A percentile compares a stretch with the other conserved stretches of the same genome.
Conservation (phyloP, 1,140 invertebrate species). For the Brachionus paranguensis region DNA sequence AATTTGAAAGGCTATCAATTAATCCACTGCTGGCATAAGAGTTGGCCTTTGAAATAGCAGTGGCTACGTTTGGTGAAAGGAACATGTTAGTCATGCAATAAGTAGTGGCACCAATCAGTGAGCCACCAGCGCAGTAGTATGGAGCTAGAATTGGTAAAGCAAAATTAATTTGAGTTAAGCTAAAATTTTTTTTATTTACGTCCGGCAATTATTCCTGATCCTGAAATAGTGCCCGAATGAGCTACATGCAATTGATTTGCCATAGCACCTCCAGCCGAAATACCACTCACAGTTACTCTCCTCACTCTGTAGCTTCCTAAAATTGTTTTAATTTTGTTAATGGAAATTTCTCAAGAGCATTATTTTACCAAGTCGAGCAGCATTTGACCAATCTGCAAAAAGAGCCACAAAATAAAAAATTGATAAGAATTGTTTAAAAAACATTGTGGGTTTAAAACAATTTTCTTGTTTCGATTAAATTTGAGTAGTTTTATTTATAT, state of each 20-base stretch:
- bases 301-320: conserved; percentile 38
- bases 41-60: conserved; percentile 6
- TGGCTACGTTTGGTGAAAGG: conserved; percentile 44
- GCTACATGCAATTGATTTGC: conserved; percentile 55
- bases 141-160: conserved; percentile 44
- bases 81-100: conserved; percentile 48
- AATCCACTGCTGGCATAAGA: background rate
- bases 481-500: background rate
- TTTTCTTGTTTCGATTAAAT: background rate
- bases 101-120: conserved; percentile 42
- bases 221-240: conserved; percentile 49
- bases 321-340: background rate
- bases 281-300: conserved; percentile 53
- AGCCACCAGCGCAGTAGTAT: conserved; percentile 49
- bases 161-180: background rate
- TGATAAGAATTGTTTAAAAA: background rate
- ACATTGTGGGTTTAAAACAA: background rate
- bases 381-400: background rate
- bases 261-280: conserved; percentile 55
- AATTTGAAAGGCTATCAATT: conserved; percentile 49
- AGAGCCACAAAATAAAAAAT: background rate
- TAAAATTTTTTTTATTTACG: conserved; percentile 43
- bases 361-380: background rate
- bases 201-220: conserved; percentile 53
- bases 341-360: no score